Base-by-base conservation (phyloP, 1,140 invertebrate species). In the Zophobas morio region DNA sequence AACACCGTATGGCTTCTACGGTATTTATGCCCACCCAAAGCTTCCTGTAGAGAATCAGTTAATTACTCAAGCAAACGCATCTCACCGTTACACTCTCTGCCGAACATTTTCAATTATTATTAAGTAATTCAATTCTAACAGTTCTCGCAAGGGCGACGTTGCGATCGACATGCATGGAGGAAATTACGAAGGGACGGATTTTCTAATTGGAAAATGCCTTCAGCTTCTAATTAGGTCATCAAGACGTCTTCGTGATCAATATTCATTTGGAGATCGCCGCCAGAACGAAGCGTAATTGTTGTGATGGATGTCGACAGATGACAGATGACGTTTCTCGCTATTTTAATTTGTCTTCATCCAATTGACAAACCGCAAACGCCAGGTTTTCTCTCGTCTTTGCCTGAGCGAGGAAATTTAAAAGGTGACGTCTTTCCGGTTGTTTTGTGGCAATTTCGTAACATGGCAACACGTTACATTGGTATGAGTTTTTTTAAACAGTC, bases 321-420 rank as follows among this genome's bases (percentile, higher is more conserved):
- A 60, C 56, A 37, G 56, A 46, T 8, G 42, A 46, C 3, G 42
- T 51, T 51, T 20, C 37, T 42, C 8, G 60, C 60, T n/a, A 66
- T 66, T 66, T 66, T 66, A 66, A 66, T 66, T 66, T 66, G 60
- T 66, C 60, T 66, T 66, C 39, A 66, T 36, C 56, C 36, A 60
- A 39, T 37, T 60, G 56, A 37, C n/a, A 60, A 60, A 39, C 32
- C 53, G 53, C 53, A 6, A 54, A 54, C 32, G 5, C 49, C 49
- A n/a, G 32, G 2, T 51, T 51, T 51, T 51, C 49, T 51, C 49
- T 20, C 20, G 20, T 20, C 20, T 20, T 20, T 20, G 49, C 49
- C 32, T 20, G 49, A 51, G 49, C 49, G 49, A 1, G 32, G 51
- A 54, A 54, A 20, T 20, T 20, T 20, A 20, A 20, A 20, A 20